phyloP scores from a whole-genome alignment of 2,888 invertebrate genomes.

The Ommatoiulus sabulosus region DNA sequence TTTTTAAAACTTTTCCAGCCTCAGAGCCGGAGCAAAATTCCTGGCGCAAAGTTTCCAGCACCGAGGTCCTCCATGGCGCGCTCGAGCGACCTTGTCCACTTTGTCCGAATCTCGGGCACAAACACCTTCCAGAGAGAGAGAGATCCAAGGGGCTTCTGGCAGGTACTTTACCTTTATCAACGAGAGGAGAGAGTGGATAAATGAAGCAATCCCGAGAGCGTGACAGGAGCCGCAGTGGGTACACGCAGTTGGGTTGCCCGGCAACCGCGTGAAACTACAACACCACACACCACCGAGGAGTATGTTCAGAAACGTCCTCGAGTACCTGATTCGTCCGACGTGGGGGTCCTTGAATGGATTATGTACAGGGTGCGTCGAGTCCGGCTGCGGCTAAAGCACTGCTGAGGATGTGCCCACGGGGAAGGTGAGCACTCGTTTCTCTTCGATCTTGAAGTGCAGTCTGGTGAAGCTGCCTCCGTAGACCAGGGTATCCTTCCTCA shows the following conservation, averaged over 20 bases:
- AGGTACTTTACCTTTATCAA: not conserved
- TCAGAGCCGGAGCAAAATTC: not conserved
- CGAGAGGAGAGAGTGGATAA: not conserved
- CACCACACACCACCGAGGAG: not conserved
- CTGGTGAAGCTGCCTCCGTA: not conserved
- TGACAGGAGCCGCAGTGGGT: not conserved
- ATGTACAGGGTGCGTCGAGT: too few species aligned
- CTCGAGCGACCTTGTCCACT: too few species aligned
- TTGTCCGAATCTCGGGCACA: too few species aligned
- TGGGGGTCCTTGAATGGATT: too few species aligned
- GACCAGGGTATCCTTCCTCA: too few species aligned
- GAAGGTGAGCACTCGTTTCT: constrained; percentile 41
- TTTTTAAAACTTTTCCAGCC: too few species aligned
- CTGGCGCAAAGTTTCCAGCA: not conserved
- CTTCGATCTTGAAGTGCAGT: constrained; percentile 52
- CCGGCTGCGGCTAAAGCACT: constrained; percentile 22
- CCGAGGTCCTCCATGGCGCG: not conserved
- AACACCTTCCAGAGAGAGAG: not conserved
- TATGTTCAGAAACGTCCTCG: not conserved
- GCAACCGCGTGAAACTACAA: not conserved
- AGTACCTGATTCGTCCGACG: not conserved
- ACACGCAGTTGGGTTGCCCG: not conserved
- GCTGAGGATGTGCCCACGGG: constrained; percentile 47
- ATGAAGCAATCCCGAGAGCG: not conserved
- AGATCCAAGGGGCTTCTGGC: not conserved